Evolutionary conservation across 2,113 vertebrate species (phyloP).

Genomic region (Kryptolebias marmoratus): DNA sequence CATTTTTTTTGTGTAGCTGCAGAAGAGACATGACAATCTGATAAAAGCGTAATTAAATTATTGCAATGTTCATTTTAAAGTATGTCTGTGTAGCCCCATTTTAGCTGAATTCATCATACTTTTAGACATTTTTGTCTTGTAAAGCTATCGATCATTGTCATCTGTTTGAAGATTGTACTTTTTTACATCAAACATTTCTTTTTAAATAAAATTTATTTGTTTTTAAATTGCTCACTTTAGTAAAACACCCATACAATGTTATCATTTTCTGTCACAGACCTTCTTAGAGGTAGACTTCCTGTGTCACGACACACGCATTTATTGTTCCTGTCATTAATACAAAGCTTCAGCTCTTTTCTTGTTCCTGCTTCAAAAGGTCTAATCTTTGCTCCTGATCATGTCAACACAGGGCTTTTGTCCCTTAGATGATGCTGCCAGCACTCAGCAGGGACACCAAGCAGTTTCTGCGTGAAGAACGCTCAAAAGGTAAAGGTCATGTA

Average conservation of each 20-base stretch:
- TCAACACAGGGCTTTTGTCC: constrained; percentile 21
- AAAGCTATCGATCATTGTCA: too few species aligned
- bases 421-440: constrained; percentile 44
- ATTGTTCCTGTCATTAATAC: constrained; percentile 39
- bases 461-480: background rate
- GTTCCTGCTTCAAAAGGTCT: constrained; percentile 1
- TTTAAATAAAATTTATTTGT: too few species aligned
- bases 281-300: constrained; percentile 22
- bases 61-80: too few species aligned
- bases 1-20: too few species aligned
- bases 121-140: too few species aligned
- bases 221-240: background rate
- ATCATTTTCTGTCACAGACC: background rate
- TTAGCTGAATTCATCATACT: too few species aligned
- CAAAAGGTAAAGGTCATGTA: background rate
- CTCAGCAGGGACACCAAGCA: constrained; percentile 19
- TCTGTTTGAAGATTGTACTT: too few species aligned
- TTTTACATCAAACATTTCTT: too few species aligned
- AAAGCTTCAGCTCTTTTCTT: constrained; percentile 33
- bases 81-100: too few species aligned
- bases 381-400: constrained; percentile 42
- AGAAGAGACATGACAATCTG: too few species aligned
- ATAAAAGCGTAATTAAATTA: too few species aligned
- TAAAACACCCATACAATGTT: background rate
- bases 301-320: constrained; percentile 3